phyloP scores from a whole-genome alignment of 2,113 vertebrate species.

The Bujurquina vittata region DNA sequence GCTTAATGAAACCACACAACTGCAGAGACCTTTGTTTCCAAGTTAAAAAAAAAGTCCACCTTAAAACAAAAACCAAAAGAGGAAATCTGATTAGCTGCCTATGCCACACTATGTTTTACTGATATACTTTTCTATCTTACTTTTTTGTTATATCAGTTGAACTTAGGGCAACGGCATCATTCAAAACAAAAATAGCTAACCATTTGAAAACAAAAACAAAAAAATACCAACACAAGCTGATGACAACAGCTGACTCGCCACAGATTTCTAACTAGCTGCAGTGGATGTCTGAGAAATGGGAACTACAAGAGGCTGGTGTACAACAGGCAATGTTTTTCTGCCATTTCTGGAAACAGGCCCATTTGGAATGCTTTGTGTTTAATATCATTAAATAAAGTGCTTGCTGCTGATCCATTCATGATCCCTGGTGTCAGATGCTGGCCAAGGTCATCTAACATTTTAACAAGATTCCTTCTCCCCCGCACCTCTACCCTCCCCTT shows the following conservation, averaged over 20 bases:
- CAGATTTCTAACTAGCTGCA: constrained; percentile 16
- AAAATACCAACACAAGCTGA: not conserved
- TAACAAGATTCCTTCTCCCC: constrained; percentile 79
- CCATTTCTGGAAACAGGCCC: constrained; percentile 60
- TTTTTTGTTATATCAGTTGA: not conserved
- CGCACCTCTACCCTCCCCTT: constrained; percentile 37
- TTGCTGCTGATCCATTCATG: constrained; percentile 74
- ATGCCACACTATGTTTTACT: not conserved
- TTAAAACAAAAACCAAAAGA: no score
- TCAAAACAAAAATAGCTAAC: not conserved
- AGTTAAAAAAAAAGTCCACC: no score
- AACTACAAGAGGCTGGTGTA: constrained; percentile 41
- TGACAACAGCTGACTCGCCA: not conserved
- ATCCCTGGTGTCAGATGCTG: constrained; percentile 78
- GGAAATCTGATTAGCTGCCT: not conserved
- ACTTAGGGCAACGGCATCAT: not conserved
- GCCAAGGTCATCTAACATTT: constrained; percentile 82
- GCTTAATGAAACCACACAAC: no score
- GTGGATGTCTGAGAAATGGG: constrained; percentile 11
- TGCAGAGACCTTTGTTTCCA: no score
- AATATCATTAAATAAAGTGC: constrained; percentile 83
- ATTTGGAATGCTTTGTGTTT: constrained; percentile 66
- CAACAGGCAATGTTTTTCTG: constrained; percentile 39
- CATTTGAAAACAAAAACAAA: not conserved
- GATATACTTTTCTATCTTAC: not conserved